Evolutionary conservation across 1,140 invertebrate genomes (phyloP), one percentile per base, ranked within the genome.

Genomic region (Pantala flavescens): DNA sequence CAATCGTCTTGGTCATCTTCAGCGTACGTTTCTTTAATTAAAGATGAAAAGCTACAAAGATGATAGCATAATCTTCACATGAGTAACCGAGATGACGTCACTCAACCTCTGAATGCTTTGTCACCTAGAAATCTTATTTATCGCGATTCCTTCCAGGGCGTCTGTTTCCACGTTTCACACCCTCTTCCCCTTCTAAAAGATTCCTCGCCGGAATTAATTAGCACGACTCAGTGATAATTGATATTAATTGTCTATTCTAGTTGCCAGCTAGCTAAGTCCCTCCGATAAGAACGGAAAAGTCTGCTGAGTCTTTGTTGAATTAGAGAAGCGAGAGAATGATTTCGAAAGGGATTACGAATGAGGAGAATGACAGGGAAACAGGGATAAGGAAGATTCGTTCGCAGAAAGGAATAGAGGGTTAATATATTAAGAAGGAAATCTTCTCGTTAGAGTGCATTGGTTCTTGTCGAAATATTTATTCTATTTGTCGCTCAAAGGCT

Each of bases 191-290:
- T 21, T 63, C 49, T 21, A 63, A 21, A 63, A 63, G 49, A 63
- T 63, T 63, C 12, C 75, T 63, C 71, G 71, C 74, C 76, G 73
- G 75, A 78, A 78, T 78, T 78, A 78, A 78, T 78, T 78, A 77
- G 77, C 77, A 74, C 73, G 73, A 74, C 74, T 76, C 74, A 78
- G 75, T 77, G 78, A 78, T 78, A 78, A 78, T 78, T 78, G 78
- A 78, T 78, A 78, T 78, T 78, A 78, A 78, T 78, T 78, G 77
- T 76, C 76, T 77, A 75, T 76, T 77, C 77, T 78, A 78, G 76
- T 78, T 78, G 77, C 77, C 76, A 76, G 49, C 74, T 73, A 76
- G 75, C 77, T 78, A 77, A 78, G 70, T 63, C 49, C n/a, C 49
- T 21, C 12, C 49, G 14, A 63, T 16, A 63, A 63, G 49, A 63